Evolutionary conservation across 2,113 vertebrate species (phyloP), one percentile per base, ranked within the genome.

Genomic region (Mustelus asterias): DNA sequence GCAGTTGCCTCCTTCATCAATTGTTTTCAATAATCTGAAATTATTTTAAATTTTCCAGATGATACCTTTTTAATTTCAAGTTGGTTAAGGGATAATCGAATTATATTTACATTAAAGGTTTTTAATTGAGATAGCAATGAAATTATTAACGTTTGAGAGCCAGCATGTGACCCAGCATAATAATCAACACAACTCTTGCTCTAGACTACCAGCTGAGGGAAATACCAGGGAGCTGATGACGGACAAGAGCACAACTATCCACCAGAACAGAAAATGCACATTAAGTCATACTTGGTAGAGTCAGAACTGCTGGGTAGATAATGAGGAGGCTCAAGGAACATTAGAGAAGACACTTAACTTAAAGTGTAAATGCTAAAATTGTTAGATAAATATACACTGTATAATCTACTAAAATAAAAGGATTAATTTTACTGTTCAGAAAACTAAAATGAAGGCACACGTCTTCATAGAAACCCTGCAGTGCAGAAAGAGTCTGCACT

Each of bases 21-120:
- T 33, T 76, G 26, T 76, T 67, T 76, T 76, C 72, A 76, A 33
- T 76, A 76, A 76, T 8, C 72, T 76, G 72, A 76, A 76, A 76
- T 76, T 76, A 33, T 76, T 29, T n/a, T 76, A n/a, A 76, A 76
- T 33, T 76, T 76, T 76, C 41, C 18, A 94, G 65, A 76, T 48
- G 26, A 18, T 95, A 26, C 44, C 13, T 6, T 95, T 72, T 95
- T 13, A 33, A 95, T 95, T 72, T 24, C 26, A 70, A 26, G 26
- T 95, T 76, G 37, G 94, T 76, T 95, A 44, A 33, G 41, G 29
- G 41, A 54, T 72, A 72, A 95, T 54, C 76, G 26, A 41, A 54
- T 72, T 95, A 95, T 14, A 95, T 93, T n/a, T 67, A 65, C 67
- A 16, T n/a, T 69, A 4, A 69, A 94, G 88, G 88, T 60, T 90